Percentiles rank a stretch among this genome's conserved stretches.
phyloP scores from a whole-genome alignment of 2,113 vertebrate species.

The Pitta sordida region DNA sequence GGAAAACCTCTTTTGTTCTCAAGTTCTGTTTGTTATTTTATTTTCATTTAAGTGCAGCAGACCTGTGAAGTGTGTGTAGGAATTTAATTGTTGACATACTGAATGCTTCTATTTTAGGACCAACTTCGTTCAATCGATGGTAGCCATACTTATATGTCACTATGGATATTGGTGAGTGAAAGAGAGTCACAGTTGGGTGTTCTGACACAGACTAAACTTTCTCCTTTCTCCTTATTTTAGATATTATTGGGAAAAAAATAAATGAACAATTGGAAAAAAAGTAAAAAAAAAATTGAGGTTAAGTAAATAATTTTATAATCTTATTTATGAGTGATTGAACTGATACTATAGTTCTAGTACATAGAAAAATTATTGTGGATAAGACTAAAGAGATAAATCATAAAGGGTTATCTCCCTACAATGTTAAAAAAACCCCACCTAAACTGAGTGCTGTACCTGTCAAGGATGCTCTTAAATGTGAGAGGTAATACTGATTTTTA shows the following conservation, averaged over 20 bases:
- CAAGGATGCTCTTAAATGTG: slow-evolving; percentile 55
- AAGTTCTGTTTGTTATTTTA: not conserved
- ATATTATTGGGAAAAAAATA: not conserved
- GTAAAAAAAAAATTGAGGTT: not conserved
- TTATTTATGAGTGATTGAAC: slow-evolving; percentile 6
- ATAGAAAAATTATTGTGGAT: not conserved
- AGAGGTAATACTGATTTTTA: slow-evolving; percentile 52
- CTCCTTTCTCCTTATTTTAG: not conserved
- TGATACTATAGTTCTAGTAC: not conserved
- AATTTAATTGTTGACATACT: not conserved
- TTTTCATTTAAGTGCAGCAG: not conserved
- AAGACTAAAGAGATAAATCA: slow-evolving; percentile 1
- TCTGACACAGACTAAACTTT: not conserved
- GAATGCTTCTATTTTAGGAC: not conserved
- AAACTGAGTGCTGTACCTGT: not conserved
- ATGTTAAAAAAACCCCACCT: not conserved
- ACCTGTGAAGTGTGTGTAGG: not conserved
- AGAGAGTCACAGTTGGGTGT: not conserved
- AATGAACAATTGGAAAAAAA: not conserved
- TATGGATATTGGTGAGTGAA: not conserved
- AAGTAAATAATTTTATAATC: not conserved
- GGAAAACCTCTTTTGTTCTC: not conserved
- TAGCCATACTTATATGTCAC: not conserved
- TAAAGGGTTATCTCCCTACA: slow-evolving; percentile 1
- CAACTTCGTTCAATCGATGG: not conserved